Base-by-base conservation (phyloP, 2,113 vertebrate genomes). In the Smithornis capensis region DNA sequence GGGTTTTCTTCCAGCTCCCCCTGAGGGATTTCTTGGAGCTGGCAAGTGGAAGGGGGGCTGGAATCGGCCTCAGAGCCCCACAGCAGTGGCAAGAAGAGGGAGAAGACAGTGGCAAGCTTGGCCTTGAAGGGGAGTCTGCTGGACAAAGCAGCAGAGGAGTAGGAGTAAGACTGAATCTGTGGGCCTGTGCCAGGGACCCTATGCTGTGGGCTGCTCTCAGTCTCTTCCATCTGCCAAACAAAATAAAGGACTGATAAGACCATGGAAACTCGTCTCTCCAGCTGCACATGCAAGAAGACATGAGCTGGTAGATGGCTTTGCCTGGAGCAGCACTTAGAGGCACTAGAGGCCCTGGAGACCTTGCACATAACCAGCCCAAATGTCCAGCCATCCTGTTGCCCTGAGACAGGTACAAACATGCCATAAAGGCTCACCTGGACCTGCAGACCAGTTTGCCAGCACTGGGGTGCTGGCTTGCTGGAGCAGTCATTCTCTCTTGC, bases 361-460 rank as follows among this genome's bases (percentile, higher is more conserved):
- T 81, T 65, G 37, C 64, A 56, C 12, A 17, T 40, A 19, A 35
- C 37, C 19, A 73, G 14, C 25, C 19, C 70, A 47, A 74, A 52
- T 19, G 52, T 28, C 38, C 47, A 76, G 11, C 19, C 29, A 29
- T 17, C 37, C 42, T 18, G 17, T 33, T 68, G 6, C 23, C 52
- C 59, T 19, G 23, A 10, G 12, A 42, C 12, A 56, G 23, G 53
- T 21, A 44, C 24, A 7, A 31, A 33, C 33, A 14, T 4, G 4
- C 47, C 5, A 0, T 18, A 50, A 82, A 49, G 15, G 12, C 47
- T 11, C 87, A 98, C 98, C 98, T 98, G 98, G 84, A 98, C 97
- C 95, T 98, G 97, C 68, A 98, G 97, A 95, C 97, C 97, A 65
- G 97, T 97, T 91, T 97, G 97, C 97, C 98, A 98, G 81, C 97